Percentiles rank a stretch among this genome's conserved stretches.
Evolutionary conservation across 2,113 vertebrate genomes (phyloP).

Genomic region (Panthera leo): DNA sequence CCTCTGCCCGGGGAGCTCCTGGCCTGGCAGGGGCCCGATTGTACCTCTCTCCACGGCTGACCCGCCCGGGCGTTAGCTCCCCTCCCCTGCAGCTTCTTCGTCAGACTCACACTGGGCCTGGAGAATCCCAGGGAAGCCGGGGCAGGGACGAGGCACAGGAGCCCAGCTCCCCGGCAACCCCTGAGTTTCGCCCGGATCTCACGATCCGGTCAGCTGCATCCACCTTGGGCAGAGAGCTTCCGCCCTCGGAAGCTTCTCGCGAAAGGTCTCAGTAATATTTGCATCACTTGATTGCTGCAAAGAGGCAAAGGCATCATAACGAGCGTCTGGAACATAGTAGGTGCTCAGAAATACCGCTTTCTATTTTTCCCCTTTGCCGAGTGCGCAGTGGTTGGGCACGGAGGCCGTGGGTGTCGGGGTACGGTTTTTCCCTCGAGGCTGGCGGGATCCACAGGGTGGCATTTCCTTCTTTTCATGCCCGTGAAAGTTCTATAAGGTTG

Average conservation of each 20-base stretch:
- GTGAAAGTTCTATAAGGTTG: background rate
- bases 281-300: background rate
- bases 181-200: background rate
- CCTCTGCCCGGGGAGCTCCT: background rate
- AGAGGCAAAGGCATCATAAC: background rate
- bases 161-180: background rate
- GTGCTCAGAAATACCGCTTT: too few relatives aligned
- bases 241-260: background rate
- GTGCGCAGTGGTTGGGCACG: too few relatives aligned
- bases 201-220: too few relatives aligned
- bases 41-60: rapidly evolving
- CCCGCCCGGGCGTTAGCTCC: rapidly evolving
- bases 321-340: background rate
- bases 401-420: too few relatives aligned
- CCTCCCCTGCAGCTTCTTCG: background rate
- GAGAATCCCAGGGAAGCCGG: background rate
- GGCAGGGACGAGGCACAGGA: background rate
- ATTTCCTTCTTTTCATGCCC: background rate
- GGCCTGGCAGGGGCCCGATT: background rate
- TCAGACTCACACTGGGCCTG: background rate
- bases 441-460: too few relatives aligned
- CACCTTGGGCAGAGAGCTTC: background rate
- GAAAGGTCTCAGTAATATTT: background rate
- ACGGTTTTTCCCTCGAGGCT: too few relatives aligned
- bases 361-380: background rate